A percentile compares a stretch with the other conserved stretches of the same genome.
Conservation (phyloP, 2,888 invertebrate species). For the Epinotia demarniana region DNA sequence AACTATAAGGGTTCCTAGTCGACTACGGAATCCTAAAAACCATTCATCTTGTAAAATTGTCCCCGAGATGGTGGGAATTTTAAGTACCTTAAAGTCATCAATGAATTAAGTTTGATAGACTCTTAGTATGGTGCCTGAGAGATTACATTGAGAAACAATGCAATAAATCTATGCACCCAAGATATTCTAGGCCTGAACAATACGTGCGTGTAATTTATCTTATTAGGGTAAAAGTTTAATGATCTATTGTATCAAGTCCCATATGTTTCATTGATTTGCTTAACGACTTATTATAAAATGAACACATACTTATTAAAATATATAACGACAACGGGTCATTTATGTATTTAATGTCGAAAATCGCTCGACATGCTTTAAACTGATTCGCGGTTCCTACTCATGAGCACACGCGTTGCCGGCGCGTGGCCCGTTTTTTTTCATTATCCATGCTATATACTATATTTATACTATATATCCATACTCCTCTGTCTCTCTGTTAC, state of each 20-base stretch:
- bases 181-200: constrained; percentile 11
- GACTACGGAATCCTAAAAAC: too few species aligned
- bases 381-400: too few species aligned
- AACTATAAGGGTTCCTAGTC: too few species aligned
- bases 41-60: too few species aligned
- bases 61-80: not conserved
- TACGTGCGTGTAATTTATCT: constrained; percentile 14
- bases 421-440: too few species aligned
- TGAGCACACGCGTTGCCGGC: too few species aligned
- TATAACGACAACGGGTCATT: too few species aligned
- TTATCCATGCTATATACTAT: too few species aligned
- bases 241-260: constrained; percentile 4
- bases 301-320: not conserved
- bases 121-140: not conserved
- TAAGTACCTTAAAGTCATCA: not conserved
- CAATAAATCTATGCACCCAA: not conserved
- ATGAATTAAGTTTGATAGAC: not conserved
- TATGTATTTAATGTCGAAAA: too few species aligned
- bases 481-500: too few species aligned
- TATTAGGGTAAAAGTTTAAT: constrained; percentile 17
- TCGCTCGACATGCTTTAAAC: too few species aligned
- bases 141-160: constrained; percentile 9
- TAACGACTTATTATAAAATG: constrained; percentile 3
- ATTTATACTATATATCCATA: too few species aligned
- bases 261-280: not conserved